A percentile compares a stretch with the other conserved stretches of the same genome.
Conservation (phyloP, 1,140 invertebrate species). For the Saccostrea echinata region DNA sequence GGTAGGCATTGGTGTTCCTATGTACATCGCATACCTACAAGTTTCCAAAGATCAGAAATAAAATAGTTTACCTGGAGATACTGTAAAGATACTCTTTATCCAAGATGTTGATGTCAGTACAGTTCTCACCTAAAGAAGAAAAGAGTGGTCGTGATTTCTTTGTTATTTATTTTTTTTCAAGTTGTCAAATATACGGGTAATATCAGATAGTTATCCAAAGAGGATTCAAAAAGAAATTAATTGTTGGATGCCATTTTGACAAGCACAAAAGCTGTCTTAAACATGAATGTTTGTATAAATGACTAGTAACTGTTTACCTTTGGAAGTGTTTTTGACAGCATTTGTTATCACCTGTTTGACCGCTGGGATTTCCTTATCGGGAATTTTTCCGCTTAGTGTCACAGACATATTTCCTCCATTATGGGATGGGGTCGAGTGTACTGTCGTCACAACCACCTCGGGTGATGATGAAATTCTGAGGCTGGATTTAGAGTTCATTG, state of each 20-base stretch:
- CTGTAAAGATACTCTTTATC: slow-evolving; percentile 24
- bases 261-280: not conserved
- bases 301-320: slow-evolving; percentile 20
- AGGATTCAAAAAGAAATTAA: not conserved
- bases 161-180: not conserved
- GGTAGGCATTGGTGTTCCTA: no score
- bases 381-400: slow-evolving; percentile 40
- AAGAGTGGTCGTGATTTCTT: not conserved
- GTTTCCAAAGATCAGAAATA: not conserved
- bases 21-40: no score
- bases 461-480: not conserved
- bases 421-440: not conserved
- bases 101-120: slow-evolving; percentile 6
- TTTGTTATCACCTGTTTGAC: slow-evolving; percentile 1
- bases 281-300: not conserved
- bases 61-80: not conserved
- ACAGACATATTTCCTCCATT: not conserved
- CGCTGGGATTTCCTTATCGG: slow-evolving; percentile 32
- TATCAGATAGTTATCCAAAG: no score
- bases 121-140: slow-evolving; percentile 13
- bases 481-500: not conserved
- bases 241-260: not conserved
- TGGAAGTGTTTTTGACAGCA: slow-evolving; percentile 9
- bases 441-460: not conserved
- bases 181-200: not conserved